Percentiles rank a stretch among this genome's conserved stretches.
Evolutionary conservation across 2,888 invertebrate species (phyloP).

Genomic region (Hypena proboscidalis): DNA sequence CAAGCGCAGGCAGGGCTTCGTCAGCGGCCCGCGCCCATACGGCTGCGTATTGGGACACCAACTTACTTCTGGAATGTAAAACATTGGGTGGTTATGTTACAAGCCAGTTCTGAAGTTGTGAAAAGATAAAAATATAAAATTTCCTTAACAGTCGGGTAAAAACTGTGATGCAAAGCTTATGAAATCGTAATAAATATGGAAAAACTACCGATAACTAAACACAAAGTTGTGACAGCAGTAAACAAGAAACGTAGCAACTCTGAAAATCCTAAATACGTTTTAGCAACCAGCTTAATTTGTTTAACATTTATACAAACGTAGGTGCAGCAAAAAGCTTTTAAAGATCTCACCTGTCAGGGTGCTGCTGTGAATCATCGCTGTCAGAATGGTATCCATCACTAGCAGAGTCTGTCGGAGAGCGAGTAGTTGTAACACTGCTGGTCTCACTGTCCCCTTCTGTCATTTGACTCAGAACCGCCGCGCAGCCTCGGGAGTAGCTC

Average conservation of each 20-base stretch:
- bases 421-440: slow-evolving; percentile 69
- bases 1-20: slow-evolving; percentile 94
- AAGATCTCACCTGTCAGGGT: slow-evolving; percentile 65
- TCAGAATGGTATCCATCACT: slow-evolving; percentile 95
- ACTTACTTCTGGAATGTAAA: slow-evolving; percentile 80
- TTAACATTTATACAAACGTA: too few relatives aligned
- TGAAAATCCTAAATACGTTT: too few relatives aligned
- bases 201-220: too few relatives aligned
- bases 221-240: too few relatives aligned
- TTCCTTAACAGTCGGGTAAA: too few relatives aligned
- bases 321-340: background rate
- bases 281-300: too few relatives aligned
- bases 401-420: slow-evolving; percentile 77
- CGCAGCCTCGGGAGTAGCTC: slow-evolving; percentile 91
- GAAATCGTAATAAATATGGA: too few relatives aligned
- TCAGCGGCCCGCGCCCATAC: slow-evolving; percentile 94
- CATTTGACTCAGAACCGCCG: slow-evolving; percentile 92
- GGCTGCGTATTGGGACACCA: slow-evolving; percentile 92
- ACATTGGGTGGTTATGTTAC: too few relatives aligned
- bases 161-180: too few relatives aligned
- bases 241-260: too few relatives aligned
- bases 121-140: too few relatives aligned
- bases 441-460: slow-evolving; percentile 71
- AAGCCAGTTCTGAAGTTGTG: too few relatives aligned
- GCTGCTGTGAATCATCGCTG: slow-evolving; percentile 85